phyloP scores from a whole-genome alignment of 2,888 invertebrate species.

The Oconnorella tubifera region DNA sequence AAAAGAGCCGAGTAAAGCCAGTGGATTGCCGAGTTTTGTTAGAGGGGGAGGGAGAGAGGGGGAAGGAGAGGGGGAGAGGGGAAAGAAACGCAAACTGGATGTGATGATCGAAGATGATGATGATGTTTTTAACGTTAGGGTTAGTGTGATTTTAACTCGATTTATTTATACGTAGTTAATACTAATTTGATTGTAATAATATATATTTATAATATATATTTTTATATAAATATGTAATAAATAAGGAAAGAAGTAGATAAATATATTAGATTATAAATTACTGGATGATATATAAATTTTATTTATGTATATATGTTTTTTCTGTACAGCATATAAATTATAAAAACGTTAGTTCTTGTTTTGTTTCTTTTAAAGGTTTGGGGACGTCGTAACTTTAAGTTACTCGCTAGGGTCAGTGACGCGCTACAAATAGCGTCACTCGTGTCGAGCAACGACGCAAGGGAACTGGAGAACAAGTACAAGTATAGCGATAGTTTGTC shows the following conservation, averaged over 20 bases:
- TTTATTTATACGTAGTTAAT: too few relatives aligned
- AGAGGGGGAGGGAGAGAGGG: not conserved
- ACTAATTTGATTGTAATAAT: too few relatives aligned
- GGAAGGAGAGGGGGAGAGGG: not conserved
- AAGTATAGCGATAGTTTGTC: too few relatives aligned
- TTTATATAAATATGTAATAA: too few relatives aligned
- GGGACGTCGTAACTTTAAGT: not conserved
- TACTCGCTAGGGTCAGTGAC: not conserved
- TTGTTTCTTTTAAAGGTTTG: not conserved
- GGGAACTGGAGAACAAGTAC: not conserved
- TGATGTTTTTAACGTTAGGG: not conserved
- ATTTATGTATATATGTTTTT: too few relatives aligned
- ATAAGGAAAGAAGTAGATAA: too few relatives aligned
- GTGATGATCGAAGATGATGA: not conserved
- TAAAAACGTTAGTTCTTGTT: too few relatives aligned
- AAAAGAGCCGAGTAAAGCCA: too few relatives aligned
- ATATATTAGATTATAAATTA: too few relatives aligned
- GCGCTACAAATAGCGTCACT: not conserved
- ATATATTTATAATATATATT: too few relatives aligned
- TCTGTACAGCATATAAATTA: too few relatives aligned
- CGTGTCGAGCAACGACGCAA: not conserved
- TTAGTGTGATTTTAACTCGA: not conserved
- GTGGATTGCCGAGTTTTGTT: not conserved
- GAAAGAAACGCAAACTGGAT: not conserved
- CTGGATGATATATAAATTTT: too few relatives aligned